Conservation (phyloP, 2,113 vertebrate genomes). For the Sebastes schlegelii region DNA sequence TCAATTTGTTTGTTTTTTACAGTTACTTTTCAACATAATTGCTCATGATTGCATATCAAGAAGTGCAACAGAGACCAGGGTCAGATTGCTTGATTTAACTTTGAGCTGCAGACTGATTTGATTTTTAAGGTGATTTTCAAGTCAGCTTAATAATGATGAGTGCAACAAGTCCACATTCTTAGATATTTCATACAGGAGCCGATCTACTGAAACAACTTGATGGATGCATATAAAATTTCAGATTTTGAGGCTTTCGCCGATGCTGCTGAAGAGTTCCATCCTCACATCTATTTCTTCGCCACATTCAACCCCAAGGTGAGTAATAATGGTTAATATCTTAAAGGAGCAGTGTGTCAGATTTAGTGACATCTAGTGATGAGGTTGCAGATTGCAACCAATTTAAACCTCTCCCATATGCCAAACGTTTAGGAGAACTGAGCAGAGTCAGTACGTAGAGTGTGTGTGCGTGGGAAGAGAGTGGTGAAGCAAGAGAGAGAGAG, state of each 20-base stretch:
- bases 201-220: conserved; percentile 40
- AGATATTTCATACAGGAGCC: conserved; percentile 21
- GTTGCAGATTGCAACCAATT: no score
- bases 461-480: no score
- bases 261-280: conserved; percentile 93
- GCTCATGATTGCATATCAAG: conserved; percentile 9
- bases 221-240: conserved; percentile 73
- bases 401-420: no score
- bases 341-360: no score
- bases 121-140: conserved; percentile 6
- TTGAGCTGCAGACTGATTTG: conserved; percentile 3
- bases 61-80: not conserved
- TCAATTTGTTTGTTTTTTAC: conserved; percentile 10
- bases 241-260: conserved; percentile 91
- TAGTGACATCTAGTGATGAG: no score
- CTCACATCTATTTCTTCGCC: conserved; percentile 92
- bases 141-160: conserved; percentile 24
- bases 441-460: no score
- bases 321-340: not conserved
- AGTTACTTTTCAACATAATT: conserved; percentile 35
- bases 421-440: no score
- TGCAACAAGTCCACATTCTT: conserved; percentile 25
- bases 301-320: conserved; percentile 91
- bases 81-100: not conserved
- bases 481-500: no score